These are phyloP conservation scores for Tholera decimalis DNA, from an alignment of 2,888 invertebrate species.

Conservation along the genomic window DNA sequence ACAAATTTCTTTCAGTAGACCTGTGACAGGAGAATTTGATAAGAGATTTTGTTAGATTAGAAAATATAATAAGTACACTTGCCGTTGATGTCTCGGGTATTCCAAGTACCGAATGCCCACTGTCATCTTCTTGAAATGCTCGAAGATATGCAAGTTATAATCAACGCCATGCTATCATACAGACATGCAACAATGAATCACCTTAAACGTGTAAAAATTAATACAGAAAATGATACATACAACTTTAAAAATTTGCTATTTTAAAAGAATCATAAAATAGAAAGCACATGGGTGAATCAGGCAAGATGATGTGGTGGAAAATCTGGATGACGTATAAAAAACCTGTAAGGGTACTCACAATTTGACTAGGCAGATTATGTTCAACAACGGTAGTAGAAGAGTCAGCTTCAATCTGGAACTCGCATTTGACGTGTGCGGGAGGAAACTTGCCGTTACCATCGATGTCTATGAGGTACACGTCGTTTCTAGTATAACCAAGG, in stretches of 20 bases:
- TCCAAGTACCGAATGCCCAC: neutral
- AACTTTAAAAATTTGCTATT: no score
- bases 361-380: slow-evolving; percentile 97
- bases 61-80: slow-evolving; percentile 8
- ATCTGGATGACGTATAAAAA: neutral
- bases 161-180: slow-evolving; percentile 10
- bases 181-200: slow-evolving; percentile 20
- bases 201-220: neutral
- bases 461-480: slow-evolving; percentile 98
- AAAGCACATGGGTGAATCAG: no score
- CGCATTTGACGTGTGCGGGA: slow-evolving; percentile 97
- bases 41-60: no score
- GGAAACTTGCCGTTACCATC: slow-evolving; percentile 98
- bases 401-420: slow-evolving; percentile 97
- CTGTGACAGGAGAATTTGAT: no score
- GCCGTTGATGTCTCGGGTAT: neutral
- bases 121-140: neutral
- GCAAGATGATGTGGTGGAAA: neutral
- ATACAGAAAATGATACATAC: no score
- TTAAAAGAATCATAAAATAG: no score
- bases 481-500: slow-evolving; percentile 96
- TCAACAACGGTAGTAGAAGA: slow-evolving; percentile 97
- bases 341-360: slow-evolving; percentile 84
- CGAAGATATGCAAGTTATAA: neutral
- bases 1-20: no score